Conservation (phyloP, 2,797 vertebrate genomes). For the Sebastes diaconus region DNA sequence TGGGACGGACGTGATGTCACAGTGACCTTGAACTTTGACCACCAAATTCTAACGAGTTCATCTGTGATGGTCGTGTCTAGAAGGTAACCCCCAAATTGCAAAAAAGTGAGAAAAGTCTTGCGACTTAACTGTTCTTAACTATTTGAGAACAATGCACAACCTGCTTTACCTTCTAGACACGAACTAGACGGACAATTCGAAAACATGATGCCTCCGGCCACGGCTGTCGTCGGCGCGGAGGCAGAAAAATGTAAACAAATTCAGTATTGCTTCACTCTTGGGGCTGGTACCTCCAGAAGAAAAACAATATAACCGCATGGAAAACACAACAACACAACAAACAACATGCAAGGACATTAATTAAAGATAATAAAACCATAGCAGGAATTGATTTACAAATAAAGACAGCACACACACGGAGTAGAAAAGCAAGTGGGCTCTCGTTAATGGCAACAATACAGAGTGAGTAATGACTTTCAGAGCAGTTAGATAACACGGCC, state of each 20-base stretch:
- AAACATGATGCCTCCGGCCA: too few relatives aligned
- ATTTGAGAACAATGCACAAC: too few relatives aligned
- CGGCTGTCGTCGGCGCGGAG: too few relatives aligned
- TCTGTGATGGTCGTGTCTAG: too few relatives aligned
- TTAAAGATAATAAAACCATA: background rate
- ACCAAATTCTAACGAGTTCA: too few relatives aligned
- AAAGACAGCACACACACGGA: background rate
- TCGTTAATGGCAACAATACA: background rate
- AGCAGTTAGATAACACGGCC: background rate
- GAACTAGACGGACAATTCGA: too few relatives aligned
- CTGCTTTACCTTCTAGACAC: too few relatives aligned
- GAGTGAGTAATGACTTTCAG: constrained; percentile 2
- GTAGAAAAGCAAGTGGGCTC: background rate
- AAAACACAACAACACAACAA: background rate
- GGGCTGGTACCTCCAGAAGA: background rate
- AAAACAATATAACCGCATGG: background rate
- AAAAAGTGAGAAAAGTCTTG: too few relatives aligned
- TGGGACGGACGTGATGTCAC: too few relatives aligned
- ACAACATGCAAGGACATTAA: background rate
- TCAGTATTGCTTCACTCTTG: background rate
- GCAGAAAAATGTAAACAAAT: background rate
- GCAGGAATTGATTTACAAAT: constrained; percentile 14
- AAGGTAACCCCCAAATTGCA: too few relatives aligned
- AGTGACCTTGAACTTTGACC: too few relatives aligned
- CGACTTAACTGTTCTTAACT: too few relatives aligned